phyloP scores from a whole-genome alignment of 2,888 invertebrate species.

The Caenorhabditis sinica region DNA sequence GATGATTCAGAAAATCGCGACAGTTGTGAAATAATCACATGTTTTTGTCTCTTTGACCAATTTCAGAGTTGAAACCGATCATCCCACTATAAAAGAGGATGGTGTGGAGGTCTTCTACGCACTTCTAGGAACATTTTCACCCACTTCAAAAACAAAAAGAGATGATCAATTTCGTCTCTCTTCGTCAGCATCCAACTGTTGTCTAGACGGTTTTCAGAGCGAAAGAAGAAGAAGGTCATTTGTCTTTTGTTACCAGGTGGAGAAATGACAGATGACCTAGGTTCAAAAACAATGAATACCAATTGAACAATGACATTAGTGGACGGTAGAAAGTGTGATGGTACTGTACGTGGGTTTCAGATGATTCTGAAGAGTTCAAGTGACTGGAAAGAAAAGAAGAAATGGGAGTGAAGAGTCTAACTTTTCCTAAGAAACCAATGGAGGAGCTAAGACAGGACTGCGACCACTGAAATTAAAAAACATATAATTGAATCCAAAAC shows the following conservation, averaged over 20 bases:
- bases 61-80: slow-evolving; percentile 1
- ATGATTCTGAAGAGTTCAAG: background rate
- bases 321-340: background rate
- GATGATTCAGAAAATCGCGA: background rate
- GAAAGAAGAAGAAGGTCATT: slow-evolving; percentile 32
- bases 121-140: background rate
- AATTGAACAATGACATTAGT: slow-evolving; percentile 1
- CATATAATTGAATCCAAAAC: no score
- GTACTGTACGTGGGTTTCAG: slow-evolving; percentile 13
- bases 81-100: background rate
- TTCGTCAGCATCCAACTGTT: slow-evolving; percentile 9
- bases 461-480: no score
- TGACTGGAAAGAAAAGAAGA: no score
- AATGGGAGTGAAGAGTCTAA: no score
- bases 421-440: no score
- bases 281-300: slow-evolving; percentile 27
- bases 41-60: slow-evolving; percentile 4
- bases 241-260: slow-evolving; percentile 23
- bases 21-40: slow-evolving; percentile 1
- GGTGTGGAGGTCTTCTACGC: background rate
- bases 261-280: slow-evolving; percentile 16
- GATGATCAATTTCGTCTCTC: background rate
- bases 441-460: no score
- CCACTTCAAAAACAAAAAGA: slow-evolving; percentile 18
- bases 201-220: slow-evolving; percentile 37